A percentile compares a stretch with the other conserved stretches of the same genome.
These are phyloP conservation scores for Lingula anatina DNA, from an alignment of 2,888 invertebrate species.

Conservation along the genomic window DNA sequence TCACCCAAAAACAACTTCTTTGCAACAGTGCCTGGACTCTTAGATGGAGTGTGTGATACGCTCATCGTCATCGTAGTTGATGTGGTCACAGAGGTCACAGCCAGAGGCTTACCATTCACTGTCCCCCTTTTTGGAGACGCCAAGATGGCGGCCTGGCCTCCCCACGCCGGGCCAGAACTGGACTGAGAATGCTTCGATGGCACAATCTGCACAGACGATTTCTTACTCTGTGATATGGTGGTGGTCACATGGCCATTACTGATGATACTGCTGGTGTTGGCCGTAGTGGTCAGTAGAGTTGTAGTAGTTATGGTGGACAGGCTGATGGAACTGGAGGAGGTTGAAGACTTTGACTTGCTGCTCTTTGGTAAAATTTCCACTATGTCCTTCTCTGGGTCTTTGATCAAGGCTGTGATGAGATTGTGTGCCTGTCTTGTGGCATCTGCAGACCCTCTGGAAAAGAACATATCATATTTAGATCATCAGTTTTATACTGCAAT, in stretches of 20 bases:
- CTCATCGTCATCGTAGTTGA: constrained; percentile 62
- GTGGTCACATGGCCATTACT: no score
- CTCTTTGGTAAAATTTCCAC: constrained; percentile 32
- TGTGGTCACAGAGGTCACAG: constrained; percentile 3
- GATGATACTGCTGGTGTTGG: not conserved
- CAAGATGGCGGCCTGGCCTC: not conserved
- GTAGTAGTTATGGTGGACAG: constrained; percentile 6
- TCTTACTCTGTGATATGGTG: no score
- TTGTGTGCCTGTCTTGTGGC: constrained; percentile 88
- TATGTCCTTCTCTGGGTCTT: constrained; percentile 74
- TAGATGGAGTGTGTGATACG: constrained; percentile 36
- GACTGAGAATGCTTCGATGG: constrained; percentile 15
- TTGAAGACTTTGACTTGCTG: constrained; percentile 12
- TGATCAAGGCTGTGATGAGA: constrained; percentile 85
- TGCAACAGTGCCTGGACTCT: constrained; percentile 26
- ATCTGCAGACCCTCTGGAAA: constrained; percentile 75
- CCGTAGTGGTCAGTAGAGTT: not conserved
- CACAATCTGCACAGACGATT: constrained; percentile 13
- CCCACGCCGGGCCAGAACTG: constrained; percentile 11
- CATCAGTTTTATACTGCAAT: no score
- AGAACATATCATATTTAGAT: constrained; percentile 4
- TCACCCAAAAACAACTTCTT: constrained; percentile 1
- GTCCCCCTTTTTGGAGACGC: no score
- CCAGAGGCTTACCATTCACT: no score
- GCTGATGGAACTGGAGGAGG: constrained; percentile 13